These are phyloP conservation scores for Calyptommatus sinebrachiatus DNA, from an alignment of 2,113 vertebrate species.

Conservation along the genomic window DNA sequence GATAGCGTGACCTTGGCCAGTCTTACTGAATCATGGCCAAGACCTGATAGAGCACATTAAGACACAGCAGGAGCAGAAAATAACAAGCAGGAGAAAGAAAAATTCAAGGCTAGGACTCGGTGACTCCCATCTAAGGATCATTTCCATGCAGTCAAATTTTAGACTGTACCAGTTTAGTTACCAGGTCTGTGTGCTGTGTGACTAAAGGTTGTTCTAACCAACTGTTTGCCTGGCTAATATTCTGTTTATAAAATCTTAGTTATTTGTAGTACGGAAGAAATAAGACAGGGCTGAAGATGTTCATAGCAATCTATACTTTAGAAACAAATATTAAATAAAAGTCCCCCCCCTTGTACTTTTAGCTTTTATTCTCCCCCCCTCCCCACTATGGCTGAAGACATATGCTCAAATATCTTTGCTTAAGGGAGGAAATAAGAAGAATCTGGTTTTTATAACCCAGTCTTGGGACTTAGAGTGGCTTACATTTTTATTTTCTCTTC, in stretches of 20 bases:
- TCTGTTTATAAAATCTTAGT: background rate
- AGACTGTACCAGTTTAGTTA: background rate
- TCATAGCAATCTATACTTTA: background rate
- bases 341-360: too few relatives aligned
- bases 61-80: slow-evolving; percentile 34
- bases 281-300: background rate
- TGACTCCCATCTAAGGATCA: slow-evolving; percentile 21
- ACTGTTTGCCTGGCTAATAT: background rate
- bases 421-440: too few relatives aligned
- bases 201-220: background rate
- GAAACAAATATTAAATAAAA: background rate
- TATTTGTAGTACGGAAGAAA: background rate
- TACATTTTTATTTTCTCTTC: too few relatives aligned
- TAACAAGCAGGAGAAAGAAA: slow-evolving; percentile 16
- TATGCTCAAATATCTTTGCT: too few relatives aligned
- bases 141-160: background rate
- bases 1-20: slow-evolving; percentile 48
- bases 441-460: too few relatives aligned
- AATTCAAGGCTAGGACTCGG: slow-evolving; percentile 18
- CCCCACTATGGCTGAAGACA: too few relatives aligned
- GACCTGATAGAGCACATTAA: slow-evolving; percentile 41
- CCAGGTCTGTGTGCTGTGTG: background rate
- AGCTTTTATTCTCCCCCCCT: too few relatives aligned
- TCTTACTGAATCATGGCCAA: slow-evolving; percentile 37
- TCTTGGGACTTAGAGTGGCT: too few relatives aligned